Evolutionary conservation across 1,140 invertebrate genomes (phyloP).

Genomic region (Tetramorium simillimum): DNA sequence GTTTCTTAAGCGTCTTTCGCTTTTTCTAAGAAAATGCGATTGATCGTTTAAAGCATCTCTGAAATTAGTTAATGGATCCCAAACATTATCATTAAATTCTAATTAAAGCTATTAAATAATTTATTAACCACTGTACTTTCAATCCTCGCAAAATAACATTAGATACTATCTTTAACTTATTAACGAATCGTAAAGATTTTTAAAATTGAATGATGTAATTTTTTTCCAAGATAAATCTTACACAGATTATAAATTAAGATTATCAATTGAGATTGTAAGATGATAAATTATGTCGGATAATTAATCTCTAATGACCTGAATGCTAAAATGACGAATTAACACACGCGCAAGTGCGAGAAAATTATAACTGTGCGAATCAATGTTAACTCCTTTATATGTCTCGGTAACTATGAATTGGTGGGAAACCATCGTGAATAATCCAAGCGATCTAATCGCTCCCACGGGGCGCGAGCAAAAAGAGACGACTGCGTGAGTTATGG

Average conservation of each 20-base stretch:
- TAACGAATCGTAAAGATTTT: not conserved
- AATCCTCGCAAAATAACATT: not conserved
- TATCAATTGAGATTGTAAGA: not conserved
- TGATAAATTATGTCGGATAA: not conserved
- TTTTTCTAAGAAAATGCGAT: slow-evolving; percentile 8
- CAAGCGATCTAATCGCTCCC: slow-evolving; percentile 66
- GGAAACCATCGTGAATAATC: slow-evolving; percentile 63
- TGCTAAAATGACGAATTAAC: slow-evolving; percentile 15
- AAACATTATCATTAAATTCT: not conserved
- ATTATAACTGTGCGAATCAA: not conserved
- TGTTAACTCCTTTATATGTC: slow-evolving; percentile 27
- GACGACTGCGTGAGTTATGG: slow-evolving; percentile 61
- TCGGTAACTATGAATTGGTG: slow-evolving; percentile 47
- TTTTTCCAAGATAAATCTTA: not conserved
- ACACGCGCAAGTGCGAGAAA: not conserved
- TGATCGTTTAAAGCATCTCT: not conserved
- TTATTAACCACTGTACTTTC: not conserved
- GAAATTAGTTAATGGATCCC: slow-evolving; percentile 9
- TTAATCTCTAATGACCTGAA: not conserved
- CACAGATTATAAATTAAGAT: too few relatives aligned
- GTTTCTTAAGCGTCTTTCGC: slow-evolving; percentile 28
- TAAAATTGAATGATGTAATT: not conserved
- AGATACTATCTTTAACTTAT: not conserved
- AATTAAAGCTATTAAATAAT: not conserved
- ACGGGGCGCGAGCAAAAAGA: slow-evolving; percentile 41